Conservation (phyloP, 1,140 invertebrate species). For the Nylanderia fulva region DNA sequence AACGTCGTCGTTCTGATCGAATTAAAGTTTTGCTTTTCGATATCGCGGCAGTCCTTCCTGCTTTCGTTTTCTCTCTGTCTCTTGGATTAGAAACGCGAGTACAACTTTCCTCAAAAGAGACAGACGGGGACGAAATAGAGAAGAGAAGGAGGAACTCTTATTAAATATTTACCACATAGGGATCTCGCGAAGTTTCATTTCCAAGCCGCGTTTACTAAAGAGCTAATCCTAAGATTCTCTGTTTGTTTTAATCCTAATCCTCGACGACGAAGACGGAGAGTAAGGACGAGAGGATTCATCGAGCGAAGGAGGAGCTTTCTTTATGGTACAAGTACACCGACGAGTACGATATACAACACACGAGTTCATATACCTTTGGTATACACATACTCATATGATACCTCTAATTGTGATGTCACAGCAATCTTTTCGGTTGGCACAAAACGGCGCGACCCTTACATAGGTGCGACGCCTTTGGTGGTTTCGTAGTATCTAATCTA, state of each 20-base stretch:
- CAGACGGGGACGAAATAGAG: slow-evolving; percentile 8
- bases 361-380: slow-evolving; percentile 34
- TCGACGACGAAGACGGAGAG: slow-evolving; percentile 40
- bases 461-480: slow-evolving; percentile 11
- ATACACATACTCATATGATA: slow-evolving; percentile 60
- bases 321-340: slow-evolving; percentile 61
- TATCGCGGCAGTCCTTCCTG: slow-evolving; percentile 9
- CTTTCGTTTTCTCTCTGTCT: neutral
- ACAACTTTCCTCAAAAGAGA: slow-evolving; percentile 22
- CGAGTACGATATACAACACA: slow-evolving; percentile 42
- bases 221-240: slow-evolving; percentile 37
- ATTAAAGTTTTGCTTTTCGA: slow-evolving; percentile 28
- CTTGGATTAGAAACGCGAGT: slow-evolving; percentile 12
- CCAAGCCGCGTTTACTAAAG: slow-evolving; percentile 23
- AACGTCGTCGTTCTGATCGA: slow-evolving; percentile 51
- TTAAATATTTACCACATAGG: neutral
- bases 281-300: slow-evolving; percentile 51
- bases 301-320: slow-evolving; percentile 22
- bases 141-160: neutral
- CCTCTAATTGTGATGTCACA: slow-evolving; percentile 57
- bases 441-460: slow-evolving; percentile 33
- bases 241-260: slow-evolving; percentile 37
- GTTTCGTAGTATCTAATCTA: slow-evolving; percentile 47
- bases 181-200: slow-evolving; percentile 23
- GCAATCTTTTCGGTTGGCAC: slow-evolving; percentile 36